Conservation (phyloP, 2,113 vertebrate genomes). For the Catharus bicknelli region DNA sequence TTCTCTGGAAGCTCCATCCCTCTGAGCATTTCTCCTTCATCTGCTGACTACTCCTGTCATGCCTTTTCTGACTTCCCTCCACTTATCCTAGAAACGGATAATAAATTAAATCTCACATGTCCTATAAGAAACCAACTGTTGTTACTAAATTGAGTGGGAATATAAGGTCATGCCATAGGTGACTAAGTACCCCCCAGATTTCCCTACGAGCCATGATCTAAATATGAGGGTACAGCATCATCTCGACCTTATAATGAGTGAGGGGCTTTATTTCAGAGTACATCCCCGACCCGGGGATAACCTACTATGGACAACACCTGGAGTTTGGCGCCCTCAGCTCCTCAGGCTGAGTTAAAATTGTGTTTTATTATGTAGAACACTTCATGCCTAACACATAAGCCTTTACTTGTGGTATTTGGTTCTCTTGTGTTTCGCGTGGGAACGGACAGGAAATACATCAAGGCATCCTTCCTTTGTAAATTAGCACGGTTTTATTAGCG, state of each 20-base stretch:
- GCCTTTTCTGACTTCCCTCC: conserved; percentile 31
- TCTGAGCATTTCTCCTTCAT: neutral
- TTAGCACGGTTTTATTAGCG: accelerated
- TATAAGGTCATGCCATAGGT: conserved; percentile 77
- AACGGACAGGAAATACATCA: accelerated
- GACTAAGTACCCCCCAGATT: conserved; percentile 73
- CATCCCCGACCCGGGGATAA: neutral
- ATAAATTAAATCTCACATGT: conserved; percentile 60
- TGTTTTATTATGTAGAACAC: neutral
- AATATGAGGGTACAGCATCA: conserved; percentile 77
- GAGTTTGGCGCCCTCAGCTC: neutral
- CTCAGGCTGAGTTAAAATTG: neutral
- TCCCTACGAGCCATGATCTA: conserved; percentile 78
- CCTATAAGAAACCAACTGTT: conserved; percentile 70
- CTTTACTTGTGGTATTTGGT: accelerated
- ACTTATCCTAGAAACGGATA: conserved; percentile 67
- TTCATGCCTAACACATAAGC: accelerated
- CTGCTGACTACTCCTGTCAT: neutral
- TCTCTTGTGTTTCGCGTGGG: neutral
- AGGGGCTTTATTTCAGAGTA: conserved; percentile 65
- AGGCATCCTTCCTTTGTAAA: neutral
- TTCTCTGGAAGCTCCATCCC: conserved; percentile 18
- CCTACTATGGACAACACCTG: conserved; percentile 12
- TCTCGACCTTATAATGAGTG: conserved; percentile 72
- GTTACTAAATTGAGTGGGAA: conserved; percentile 75